Conservation (phyloP, 30 jellyfish, hydroid and myxozoan species). For the Hydractinia echinata region DNA sequence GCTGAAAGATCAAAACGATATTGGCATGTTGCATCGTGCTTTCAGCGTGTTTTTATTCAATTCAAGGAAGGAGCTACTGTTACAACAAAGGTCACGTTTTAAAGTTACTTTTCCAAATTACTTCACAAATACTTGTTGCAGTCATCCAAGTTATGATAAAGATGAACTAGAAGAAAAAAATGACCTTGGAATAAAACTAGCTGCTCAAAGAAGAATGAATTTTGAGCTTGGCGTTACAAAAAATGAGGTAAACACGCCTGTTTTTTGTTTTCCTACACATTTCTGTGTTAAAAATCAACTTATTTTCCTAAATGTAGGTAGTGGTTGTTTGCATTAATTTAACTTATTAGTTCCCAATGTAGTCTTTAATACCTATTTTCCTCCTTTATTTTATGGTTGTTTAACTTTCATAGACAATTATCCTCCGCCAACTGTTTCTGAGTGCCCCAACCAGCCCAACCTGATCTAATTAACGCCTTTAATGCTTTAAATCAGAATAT, state of each 20-base stretch:
- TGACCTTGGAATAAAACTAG: slow-evolving; percentile 71
- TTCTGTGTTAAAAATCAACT: too few relatives aligned
- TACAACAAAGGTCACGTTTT: slow-evolving; percentile 76
- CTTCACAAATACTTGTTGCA: slow-evolving; percentile 93
- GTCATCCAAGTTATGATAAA: slow-evolving; percentile 82
- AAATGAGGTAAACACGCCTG: not conserved
- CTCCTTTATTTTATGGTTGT: too few relatives aligned
- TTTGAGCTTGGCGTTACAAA: slow-evolving; percentile 61
- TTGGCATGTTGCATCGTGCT: slow-evolving; percentile 78
- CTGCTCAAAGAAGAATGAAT: slow-evolving; percentile 85
- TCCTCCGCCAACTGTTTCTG: too few relatives aligned
- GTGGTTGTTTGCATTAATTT: too few relatives aligned
- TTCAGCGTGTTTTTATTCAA: slow-evolving; percentile 93
- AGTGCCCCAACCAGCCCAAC: too few relatives aligned
- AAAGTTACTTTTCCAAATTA: slow-evolving; percentile 67
- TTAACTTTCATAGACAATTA: too few relatives aligned
- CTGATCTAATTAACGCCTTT: too few relatives aligned
- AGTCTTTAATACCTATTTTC: too few relatives aligned
- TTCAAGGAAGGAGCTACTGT: slow-evolving; percentile 49
- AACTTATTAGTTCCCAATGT: too few relatives aligned
- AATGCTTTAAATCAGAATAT: too few relatives aligned
- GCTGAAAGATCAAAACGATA: slow-evolving; percentile 27
- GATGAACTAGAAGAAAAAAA: slow-evolving; percentile 64
- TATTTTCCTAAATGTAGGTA: too few relatives aligned
- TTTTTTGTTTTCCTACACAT: too few relatives aligned